Percentiles rank a stretch among this genome's conserved stretches.
phyloP scores from a whole-genome alignment of 2,888 invertebrate species.

The Mylabris sibirica region DNA sequence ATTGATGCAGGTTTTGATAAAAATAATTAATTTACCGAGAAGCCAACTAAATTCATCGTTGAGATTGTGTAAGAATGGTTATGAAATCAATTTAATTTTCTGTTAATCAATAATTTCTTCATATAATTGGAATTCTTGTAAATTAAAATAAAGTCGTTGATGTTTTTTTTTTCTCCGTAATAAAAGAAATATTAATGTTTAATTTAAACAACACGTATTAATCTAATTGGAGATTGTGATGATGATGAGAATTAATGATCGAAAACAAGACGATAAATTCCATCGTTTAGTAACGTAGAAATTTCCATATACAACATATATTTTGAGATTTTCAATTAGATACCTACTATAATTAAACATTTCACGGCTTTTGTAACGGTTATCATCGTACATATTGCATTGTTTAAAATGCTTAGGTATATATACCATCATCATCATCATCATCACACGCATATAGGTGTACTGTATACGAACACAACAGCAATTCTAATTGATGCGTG shows the following conservation, averaged over 20 bases:
- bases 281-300: background rate
- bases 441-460: background rate
- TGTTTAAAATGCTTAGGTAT: background rate
- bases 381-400: conserved; percentile 3
- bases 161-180: background rate
- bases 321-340: background rate
- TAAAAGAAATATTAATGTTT: background rate
- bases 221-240: background rate
- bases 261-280: background rate
- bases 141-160: background rate
- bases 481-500: conserved; percentile 12
- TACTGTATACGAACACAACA: too few relatives aligned
- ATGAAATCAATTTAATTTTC: background rate
- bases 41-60: too few relatives aligned
- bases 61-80: too few relatives aligned
- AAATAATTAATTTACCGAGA: too few relatives aligned
- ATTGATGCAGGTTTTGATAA: too few relatives aligned
- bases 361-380: conserved; percentile 10
- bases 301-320: background rate
- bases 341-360: background rate
- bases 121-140: background rate
- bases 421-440: too few relatives aligned
- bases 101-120: background rate
- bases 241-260: background rate
- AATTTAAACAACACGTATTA: background rate